phyloP scores from a whole-genome alignment of 2,888 invertebrate species.

The Temnothorax unifasciatus region DNA sequence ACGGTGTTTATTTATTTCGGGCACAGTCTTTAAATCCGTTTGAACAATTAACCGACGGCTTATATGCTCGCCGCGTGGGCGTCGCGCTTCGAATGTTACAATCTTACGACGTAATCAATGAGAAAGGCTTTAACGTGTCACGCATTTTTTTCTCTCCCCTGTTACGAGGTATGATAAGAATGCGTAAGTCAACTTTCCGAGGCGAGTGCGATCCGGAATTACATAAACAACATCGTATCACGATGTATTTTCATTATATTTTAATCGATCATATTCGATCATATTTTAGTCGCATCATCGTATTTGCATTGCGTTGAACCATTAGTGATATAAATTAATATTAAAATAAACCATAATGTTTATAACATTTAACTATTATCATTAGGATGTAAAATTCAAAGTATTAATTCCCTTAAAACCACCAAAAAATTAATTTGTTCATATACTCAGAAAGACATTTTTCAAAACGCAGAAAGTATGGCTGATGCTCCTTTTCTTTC shows the following conservation, averaged over 20 bases:
- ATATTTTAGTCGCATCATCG: background rate
- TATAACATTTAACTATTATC: background rate
- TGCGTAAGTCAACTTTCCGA: slow-evolving; percentile 17
- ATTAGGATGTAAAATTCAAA: background rate
- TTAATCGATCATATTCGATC: too few relatives aligned
- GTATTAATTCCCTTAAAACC: background rate
- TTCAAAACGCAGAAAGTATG: background rate
- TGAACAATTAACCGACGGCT: slow-evolving; percentile 78
- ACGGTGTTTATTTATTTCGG: slow-evolving; percentile 77
- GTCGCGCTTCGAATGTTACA: slow-evolving; percentile 45
- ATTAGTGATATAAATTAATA: background rate
- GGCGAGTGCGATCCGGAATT: background rate
- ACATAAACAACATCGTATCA: background rate
- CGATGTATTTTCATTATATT: too few relatives aligned
- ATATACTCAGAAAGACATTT: background rate
- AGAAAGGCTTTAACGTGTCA: slow-evolving; percentile 29
- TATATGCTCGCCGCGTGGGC: slow-evolving; percentile 69
- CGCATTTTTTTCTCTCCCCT: background rate
- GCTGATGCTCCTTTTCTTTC: background rate
- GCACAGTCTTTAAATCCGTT: slow-evolving; percentile 78
- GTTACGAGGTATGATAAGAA: background rate
- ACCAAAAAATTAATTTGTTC: background rate
- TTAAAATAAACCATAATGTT: background rate
- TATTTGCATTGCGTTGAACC: background rate
- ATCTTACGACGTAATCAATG: slow-evolving; percentile 45